A percentile compares a stretch with the other conserved stretches of the same genome.
These are phyloP conservation scores for Bombus fervidus DNA, from an alignment of 1,140 invertebrate genomes.

Conservation along the genomic window DNA sequence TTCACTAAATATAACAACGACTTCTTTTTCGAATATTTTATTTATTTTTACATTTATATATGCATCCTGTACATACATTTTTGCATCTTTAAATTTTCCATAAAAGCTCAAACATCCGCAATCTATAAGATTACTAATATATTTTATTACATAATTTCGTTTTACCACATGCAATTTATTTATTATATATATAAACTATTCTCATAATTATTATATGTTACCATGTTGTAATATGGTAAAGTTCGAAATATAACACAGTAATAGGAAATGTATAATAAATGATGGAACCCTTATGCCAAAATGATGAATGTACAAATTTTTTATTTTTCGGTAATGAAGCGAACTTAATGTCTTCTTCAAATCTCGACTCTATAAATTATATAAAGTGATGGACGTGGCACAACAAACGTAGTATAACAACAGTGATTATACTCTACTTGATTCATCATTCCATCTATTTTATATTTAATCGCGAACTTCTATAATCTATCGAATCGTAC, in stretches of 20 bases:
- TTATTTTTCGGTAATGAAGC: neutral
- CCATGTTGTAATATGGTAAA: neutral
- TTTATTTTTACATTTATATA: neutral
- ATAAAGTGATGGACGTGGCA: too few species aligned
- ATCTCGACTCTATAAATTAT: neutral
- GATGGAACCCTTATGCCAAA: neutral
- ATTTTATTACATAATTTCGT: neutral
- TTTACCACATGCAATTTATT: neutral
- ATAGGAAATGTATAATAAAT: neutral
- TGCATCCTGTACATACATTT: neutral
- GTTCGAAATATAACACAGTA: neutral
- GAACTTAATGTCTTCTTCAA: neutral
- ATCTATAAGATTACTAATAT: neutral
- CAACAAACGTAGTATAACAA: neutral
- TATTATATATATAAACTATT: neutral
- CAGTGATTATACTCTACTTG: neutral
- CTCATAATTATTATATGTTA: neutral
- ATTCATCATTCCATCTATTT: neutral
- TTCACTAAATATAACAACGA: neutral
- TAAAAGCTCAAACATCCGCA: neutral
- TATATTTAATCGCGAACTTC: neutral
- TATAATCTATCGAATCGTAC: neutral
- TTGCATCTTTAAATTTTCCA: neutral
- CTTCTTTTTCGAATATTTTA: neutral
- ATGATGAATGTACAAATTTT: neutral